Conservation (phyloP, 2,113 vertebrate species). For the Apodemus speciosus region DNA sequence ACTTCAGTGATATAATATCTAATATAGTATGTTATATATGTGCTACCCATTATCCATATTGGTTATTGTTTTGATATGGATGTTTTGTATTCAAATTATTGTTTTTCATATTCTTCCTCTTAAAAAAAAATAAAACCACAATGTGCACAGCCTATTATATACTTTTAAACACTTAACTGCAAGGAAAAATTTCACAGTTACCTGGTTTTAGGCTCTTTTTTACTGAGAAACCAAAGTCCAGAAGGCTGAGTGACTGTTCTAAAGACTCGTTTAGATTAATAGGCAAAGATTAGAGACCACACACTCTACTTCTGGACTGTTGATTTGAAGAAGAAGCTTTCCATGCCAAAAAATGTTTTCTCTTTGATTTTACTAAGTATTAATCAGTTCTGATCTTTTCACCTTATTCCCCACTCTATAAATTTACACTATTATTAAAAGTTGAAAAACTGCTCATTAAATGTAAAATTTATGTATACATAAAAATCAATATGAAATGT, state of each 20-base stretch:
- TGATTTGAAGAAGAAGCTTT: not conserved
- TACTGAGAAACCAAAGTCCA: not conserved
- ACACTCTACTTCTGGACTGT: not conserved
- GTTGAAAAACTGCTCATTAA: not conserved
- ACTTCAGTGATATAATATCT: not conserved
- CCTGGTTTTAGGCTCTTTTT: not conserved
- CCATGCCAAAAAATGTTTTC: not conserved
- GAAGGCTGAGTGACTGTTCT: not conserved
- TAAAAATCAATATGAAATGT: slow-evolving; percentile 27
- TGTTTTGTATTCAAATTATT: not conserved
- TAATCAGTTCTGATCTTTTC: not conserved
- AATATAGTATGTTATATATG: not conserved
- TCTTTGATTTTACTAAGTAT: not conserved
- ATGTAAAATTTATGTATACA: not conserved
- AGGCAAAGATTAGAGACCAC: not conserved
- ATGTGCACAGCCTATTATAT: not conserved
- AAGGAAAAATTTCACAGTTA: not conserved
- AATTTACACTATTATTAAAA: not conserved
- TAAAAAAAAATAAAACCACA: slow-evolving; percentile 2
- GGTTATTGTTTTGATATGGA: not conserved
- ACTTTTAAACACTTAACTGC: not conserved
- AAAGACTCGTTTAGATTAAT: not conserved
- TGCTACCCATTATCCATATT: not conserved
- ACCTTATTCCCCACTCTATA: not conserved
- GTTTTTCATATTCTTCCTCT: not conserved